Evolutionary conservation across 2,888 invertebrate genomes (phyloP).

Genomic region (Thymelicus acteon): DNA sequence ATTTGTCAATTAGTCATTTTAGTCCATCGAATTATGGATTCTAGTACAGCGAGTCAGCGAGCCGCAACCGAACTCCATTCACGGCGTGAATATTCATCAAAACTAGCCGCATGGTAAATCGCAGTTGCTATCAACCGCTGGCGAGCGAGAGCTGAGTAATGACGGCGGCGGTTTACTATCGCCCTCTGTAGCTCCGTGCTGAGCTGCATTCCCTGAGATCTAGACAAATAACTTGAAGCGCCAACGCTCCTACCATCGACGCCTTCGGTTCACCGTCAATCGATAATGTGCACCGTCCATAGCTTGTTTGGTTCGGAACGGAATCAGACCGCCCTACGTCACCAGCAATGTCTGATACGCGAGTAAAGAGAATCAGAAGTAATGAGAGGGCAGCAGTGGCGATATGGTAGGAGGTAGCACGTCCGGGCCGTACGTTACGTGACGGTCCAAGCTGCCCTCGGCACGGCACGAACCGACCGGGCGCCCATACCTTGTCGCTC

Average conservation of each 20-base stretch:
- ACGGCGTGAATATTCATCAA: conserved; percentile 34
- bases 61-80: conserved; percentile 19
- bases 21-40: no score
- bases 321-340: background rate
- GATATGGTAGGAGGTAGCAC: conserved; percentile 20
- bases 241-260: conserved; percentile 16
- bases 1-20: no score
- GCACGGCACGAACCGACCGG: conserved; percentile 23
- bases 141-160: conserved; percentile 25
- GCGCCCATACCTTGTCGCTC: conserved; percentile 14
- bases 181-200: conserved; percentile 10
- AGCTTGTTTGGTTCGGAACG: background rate
- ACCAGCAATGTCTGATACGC: background rate
- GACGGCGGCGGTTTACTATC: conserved; percentile 25
- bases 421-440: conserved; percentile 29
- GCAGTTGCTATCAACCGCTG: conserved; percentile 10
- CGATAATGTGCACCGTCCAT: conserved; percentile 3
- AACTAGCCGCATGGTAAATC: conserved; percentile 27
- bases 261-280: background rate
- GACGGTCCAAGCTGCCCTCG: background rate
- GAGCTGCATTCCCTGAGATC: conserved; percentile 32
- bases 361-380: background rate
- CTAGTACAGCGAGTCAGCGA: no score
- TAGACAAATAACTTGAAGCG: conserved; percentile 34
- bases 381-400: background rate